A percentile compares a stretch with the other conserved stretches of the same genome.
phyloP scores from a whole-genome alignment of 2,113 vertebrate species.

The Callopanchax toddi region DNA sequence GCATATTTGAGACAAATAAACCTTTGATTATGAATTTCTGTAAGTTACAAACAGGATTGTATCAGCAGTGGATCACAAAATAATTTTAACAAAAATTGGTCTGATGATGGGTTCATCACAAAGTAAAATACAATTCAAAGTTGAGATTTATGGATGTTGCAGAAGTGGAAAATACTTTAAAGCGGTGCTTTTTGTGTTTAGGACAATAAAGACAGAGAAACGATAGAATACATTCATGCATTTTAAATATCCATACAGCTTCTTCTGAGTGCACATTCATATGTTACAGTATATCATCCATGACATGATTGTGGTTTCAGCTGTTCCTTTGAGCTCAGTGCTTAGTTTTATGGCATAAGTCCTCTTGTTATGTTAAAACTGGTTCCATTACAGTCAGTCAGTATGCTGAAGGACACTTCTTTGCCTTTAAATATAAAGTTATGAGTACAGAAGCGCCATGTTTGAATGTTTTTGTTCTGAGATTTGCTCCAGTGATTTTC shows the following conservation, averaged over 20 bases:
- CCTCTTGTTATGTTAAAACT: not conserved
- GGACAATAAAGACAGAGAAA: not conserved
- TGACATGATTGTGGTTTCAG: conserved; percentile 16
- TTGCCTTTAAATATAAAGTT: conserved; percentile 13
- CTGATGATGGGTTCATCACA: too few relatives aligned
- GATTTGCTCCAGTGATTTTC: conserved; percentile 4
- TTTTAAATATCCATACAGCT: conserved; percentile 15
- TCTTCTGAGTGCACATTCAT: conserved; percentile 3
- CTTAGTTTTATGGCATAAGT: conserved; percentile 19
- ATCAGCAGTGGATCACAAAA: too few relatives aligned
- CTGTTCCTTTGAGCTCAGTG: conserved; percentile 8
- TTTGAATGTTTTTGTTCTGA: not conserved
- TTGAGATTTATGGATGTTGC: not conserved
- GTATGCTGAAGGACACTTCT: not conserved
- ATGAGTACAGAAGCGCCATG: conserved; percentile 4
- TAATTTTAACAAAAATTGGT: too few relatives aligned
- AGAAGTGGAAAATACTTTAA: not conserved
- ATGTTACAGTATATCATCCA: not conserved
- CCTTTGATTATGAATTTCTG: too few relatives aligned
- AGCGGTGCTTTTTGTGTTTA: conserved; percentile 9
- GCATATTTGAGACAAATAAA: too few relatives aligned
- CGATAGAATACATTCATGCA: conserved; percentile 36
- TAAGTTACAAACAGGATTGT: too few relatives aligned
- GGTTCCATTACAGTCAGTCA: not conserved
- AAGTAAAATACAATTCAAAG: too few relatives aligned